A percentile compares a stretch with the other conserved stretches of the same genome.
These are phyloP conservation scores for Acronicta leporina DNA, from an alignment of 2,888 invertebrate species.

Conservation along the genomic window DNA sequence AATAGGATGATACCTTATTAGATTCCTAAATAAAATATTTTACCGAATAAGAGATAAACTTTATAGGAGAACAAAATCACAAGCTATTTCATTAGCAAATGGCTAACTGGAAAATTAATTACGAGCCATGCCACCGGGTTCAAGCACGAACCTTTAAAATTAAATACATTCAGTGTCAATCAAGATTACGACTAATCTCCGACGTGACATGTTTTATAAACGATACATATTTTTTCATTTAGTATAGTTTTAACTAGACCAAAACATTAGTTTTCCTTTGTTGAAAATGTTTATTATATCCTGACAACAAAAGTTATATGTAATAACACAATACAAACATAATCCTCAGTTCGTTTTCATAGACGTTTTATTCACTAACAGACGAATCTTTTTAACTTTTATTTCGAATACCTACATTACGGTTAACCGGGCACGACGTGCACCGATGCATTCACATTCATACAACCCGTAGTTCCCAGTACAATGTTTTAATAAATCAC, in stretches of 20 bases:
- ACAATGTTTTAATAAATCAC: constrained; percentile 80
- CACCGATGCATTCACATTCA: constrained; percentile 73
- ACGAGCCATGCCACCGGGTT: constrained; percentile 13
- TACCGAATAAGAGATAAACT: constrained; percentile 22
- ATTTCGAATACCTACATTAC: constrained; percentile 45
- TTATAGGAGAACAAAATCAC: constrained; percentile 22
- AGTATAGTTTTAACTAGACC: constrained; percentile 7
- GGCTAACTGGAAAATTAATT: constrained; percentile 42
- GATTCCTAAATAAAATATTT: constrained; percentile 7
- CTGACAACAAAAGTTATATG: constrained; percentile 17
- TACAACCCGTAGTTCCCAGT: constrained; percentile 67
- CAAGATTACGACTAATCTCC: constrained; percentile 48
- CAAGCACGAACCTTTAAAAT: constrained; percentile 37
- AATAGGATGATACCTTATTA: constrained; percentile 9
- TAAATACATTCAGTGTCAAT: constrained; percentile 40
- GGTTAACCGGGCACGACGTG: constrained; percentile 49
- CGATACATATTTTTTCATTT: constrained; percentile 7
- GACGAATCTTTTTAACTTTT: constrained; percentile 37
- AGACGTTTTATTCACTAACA: constrained; percentile 31
- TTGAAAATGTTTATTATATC: constrained; percentile 11
- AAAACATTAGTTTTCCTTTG: background rate
- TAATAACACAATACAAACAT: constrained; percentile 14
- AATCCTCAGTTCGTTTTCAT: constrained; percentile 28
- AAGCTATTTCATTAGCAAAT: constrained; percentile 50
- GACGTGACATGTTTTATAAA: constrained; percentile 31